phyloP scores from a whole-genome alignment of 2,888 invertebrate genomes.

The Cheilosia impressa region DNA sequence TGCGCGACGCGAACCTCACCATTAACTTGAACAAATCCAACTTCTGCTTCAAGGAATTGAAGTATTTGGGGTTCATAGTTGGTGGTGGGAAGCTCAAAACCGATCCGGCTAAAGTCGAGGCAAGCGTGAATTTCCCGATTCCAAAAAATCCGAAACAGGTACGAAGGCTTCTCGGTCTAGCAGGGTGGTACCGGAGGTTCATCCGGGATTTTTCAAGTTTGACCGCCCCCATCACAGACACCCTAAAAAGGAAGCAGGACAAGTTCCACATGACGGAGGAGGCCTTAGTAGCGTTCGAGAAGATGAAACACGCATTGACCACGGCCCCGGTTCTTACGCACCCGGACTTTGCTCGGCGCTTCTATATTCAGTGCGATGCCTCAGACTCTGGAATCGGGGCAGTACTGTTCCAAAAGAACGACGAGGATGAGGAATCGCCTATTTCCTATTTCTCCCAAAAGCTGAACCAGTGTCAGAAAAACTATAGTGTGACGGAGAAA shows the following conservation, averaged over 20 bases:
- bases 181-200: conserved; percentile 66
- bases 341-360: no score
- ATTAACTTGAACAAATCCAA: conserved; percentile 41
- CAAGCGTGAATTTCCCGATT: conserved; percentile 43
- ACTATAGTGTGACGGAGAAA: conserved; percentile 17
- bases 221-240: conserved; percentile 49
- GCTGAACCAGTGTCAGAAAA: conserved; percentile 57
- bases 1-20: conserved; percentile 43
- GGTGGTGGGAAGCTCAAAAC: conserved; percentile 33
- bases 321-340: no score
- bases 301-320: no score
- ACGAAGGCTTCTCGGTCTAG: conserved; percentile 61
- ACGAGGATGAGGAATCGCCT: conserved; percentile 37
- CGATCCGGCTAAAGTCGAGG: conserved; percentile 55
- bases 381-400: conserved; percentile 50
- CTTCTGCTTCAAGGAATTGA: conserved; percentile 56
- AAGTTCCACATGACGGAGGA: no score
- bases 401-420: conserved; percentile 43
- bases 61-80: conserved; percentile 54
- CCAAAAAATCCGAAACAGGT: conserved; percentile 48
- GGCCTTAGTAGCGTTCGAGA: no score
- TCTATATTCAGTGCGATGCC: conserved; percentile 67
- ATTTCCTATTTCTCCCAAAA: conserved; percentile 50
- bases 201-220: conserved; percentile 43
- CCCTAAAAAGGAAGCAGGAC: no score